Evolutionary conservation across 1,140 invertebrate genomes (phyloP).

Genomic region (Mycetomoellerius zeteki): DNA sequence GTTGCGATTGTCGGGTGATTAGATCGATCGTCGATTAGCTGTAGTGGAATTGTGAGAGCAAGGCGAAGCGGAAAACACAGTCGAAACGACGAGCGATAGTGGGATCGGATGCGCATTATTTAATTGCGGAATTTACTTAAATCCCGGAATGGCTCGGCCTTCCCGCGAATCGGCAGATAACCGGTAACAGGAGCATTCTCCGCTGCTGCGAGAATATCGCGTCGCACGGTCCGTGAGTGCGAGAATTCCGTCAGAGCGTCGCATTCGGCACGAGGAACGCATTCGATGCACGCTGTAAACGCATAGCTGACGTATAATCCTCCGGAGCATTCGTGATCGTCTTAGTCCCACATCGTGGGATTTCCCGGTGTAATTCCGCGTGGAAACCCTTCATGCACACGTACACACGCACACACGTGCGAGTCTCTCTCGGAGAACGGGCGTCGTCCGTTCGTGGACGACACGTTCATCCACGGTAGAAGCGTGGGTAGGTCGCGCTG

Average conservation of each 20-base stretch:
- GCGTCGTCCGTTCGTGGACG: constrained; percentile 21
- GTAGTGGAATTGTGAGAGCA: not conserved
- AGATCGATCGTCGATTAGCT: not conserved
- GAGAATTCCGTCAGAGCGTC: constrained; percentile 36
- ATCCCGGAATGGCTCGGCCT: not conserved
- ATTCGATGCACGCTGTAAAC: not conserved
- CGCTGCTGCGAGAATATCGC: not conserved
- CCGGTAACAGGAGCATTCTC: not conserved
- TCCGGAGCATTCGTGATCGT: constrained; percentile 31
- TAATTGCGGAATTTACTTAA: not conserved
- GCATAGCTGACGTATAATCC: constrained; percentile 27
- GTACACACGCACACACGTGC: not conserved
- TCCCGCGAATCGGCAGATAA: not conserved
- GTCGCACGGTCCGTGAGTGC: not conserved
- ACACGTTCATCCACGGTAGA: constrained; percentile 47
- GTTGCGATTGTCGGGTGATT: not conserved
- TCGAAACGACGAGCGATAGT: not conserved
- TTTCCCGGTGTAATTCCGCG: constrained; percentile 5
- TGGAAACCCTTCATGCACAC: not conserved
- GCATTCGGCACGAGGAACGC: not conserved
- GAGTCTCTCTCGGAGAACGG: not conserved
- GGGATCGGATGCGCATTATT: constrained; percentile 45
- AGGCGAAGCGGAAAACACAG: not conserved
- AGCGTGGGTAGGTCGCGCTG: constrained; percentile 62
- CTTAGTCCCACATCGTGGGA: constrained; percentile 27